A percentile compares a stretch with the other conserved stretches of the same genome.
Conservation (phyloP, 1,140 invertebrate genomes). For the Daktulosphaira vitifoliae region DNA sequence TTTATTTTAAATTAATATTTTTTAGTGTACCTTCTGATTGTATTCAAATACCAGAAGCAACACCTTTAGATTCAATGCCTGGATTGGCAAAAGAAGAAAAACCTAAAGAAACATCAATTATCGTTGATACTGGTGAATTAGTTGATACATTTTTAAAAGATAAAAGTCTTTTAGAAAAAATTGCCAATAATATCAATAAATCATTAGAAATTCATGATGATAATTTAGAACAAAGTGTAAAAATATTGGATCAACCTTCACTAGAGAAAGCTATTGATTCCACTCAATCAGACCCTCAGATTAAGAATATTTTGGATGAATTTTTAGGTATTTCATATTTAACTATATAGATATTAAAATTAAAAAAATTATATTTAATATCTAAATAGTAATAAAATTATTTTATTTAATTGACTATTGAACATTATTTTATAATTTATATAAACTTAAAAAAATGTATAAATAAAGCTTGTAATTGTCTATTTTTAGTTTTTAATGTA, state of each 20-base stretch:
- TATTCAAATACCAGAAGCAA: slow-evolving; percentile 10
- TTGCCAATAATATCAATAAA: slow-evolving; percentile 26
- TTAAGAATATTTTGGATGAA: slow-evolving; percentile 21
- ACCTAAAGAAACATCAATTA: neutral
- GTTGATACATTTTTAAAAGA: slow-evolving; percentile 21
- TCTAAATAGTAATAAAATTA: too few species aligned
- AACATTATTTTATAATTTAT: too few species aligned
- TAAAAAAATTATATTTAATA: too few species aligned
- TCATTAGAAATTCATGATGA: slow-evolving; percentile 4
- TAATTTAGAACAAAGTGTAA: neutral
- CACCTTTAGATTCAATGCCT: slow-evolving; percentile 7
- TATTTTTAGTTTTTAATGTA: slow-evolving; percentile 27
- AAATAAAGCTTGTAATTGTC: too few species aligned
- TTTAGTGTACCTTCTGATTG: neutral
- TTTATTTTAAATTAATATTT: too few species aligned
- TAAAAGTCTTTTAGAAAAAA: slow-evolving; percentile 19
- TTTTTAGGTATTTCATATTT: slow-evolving; percentile 9
- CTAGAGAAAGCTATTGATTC: slow-evolving; percentile 29
- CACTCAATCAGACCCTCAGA: slow-evolving; percentile 24
- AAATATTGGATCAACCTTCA: slow-evolving; percentile 3
- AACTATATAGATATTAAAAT: too few species aligned
- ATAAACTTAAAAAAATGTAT: too few species aligned
- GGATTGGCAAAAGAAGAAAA: slow-evolving; percentile 14
- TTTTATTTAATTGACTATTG: too few species aligned
- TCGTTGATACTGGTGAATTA: slow-evolving; percentile 32